These are phyloP conservation scores for Varanus komodoensis DNA, from an alignment of 2,113 vertebrate species.

Conservation along the genomic window DNA sequence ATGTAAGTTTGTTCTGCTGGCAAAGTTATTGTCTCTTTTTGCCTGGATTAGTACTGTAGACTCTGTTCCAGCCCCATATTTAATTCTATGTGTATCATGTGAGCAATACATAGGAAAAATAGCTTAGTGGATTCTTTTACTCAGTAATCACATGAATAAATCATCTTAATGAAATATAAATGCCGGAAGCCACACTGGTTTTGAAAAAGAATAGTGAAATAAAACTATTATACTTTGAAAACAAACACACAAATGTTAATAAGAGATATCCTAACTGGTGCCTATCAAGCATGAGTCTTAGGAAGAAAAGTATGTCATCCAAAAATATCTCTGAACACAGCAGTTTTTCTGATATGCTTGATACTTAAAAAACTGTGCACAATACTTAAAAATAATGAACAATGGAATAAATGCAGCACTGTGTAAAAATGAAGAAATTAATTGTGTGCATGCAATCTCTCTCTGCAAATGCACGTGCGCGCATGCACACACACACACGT, in stretches of 20 bases:
- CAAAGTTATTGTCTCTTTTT: neutral
- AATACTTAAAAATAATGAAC: neutral
- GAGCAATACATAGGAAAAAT: neutral
- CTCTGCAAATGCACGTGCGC: no score
- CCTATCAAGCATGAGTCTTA: neutral
- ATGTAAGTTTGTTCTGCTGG: neutral
- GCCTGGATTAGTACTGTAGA: neutral
- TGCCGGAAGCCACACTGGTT: neutral
- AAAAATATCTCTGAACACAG: slow-evolving; percentile 31
- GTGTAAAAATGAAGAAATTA: neutral
- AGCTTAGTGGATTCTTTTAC: neutral
- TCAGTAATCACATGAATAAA: neutral
- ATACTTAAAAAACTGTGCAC: slow-evolving; percentile 19
- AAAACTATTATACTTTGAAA: neutral
- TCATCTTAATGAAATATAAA: neutral
- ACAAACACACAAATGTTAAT: neutral
- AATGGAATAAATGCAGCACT: neutral
- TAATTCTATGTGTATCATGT: neutral
- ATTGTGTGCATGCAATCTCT: no score
- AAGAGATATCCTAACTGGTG: neutral
- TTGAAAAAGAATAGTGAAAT: neutral
- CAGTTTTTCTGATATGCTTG: slow-evolving; percentile 10
- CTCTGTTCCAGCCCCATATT: neutral
- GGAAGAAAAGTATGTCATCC: slow-evolving; percentile 35
- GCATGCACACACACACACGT: no score